Evolutionary conservation across 1,140 invertebrate species (phyloP), one percentile per base, ranked within the genome.

Genomic region (Harlomillsia oculata): DNA sequence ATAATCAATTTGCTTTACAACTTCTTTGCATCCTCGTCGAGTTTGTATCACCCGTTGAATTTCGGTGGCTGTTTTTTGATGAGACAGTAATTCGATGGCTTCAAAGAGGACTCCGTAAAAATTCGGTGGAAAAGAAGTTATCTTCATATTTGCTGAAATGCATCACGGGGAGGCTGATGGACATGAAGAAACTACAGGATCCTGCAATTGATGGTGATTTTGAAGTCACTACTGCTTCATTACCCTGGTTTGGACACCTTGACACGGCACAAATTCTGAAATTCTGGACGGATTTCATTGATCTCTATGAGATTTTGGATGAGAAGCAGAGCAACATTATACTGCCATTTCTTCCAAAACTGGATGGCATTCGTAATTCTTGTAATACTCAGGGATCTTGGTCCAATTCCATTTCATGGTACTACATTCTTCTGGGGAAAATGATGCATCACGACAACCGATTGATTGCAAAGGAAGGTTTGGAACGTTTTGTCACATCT

Each of bases 271-370:
- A 50, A 28, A 60, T 52, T 53, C 9, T 45, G 13, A 49, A 56
- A 39, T 41, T 60, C 13, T 69, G 68, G 68, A 58, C 48, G 32
- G 50, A 64, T 32, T 67, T 62, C 29, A 65, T 68, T 29, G 56
- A 67, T 29, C 39, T 68, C 21, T 46, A 60, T 43, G 68, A 69
- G 30, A 67, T 63, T 25, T 44, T 69, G 16, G 64, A 69, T 52
- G 68, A 68, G 45, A 69, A 68, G 32, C 68, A 69, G 55, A 53
- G 57, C n/a, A 67, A 69, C 52, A 63, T 69, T 29, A 45, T 69
- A 2, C 36, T 51, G 30, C 68, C 68, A 29, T 58, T 66, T 20
- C 41, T 69, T 23, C 45, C 60, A 6, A 69, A 67, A 52, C 36
- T 69, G 8, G 29, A 61, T 14, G 50, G 39, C 18, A 44, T 67